phyloP scores from a whole-genome alignment of 92 coral and sea anemone species.

The Zoanthus gigantus region DNA sequence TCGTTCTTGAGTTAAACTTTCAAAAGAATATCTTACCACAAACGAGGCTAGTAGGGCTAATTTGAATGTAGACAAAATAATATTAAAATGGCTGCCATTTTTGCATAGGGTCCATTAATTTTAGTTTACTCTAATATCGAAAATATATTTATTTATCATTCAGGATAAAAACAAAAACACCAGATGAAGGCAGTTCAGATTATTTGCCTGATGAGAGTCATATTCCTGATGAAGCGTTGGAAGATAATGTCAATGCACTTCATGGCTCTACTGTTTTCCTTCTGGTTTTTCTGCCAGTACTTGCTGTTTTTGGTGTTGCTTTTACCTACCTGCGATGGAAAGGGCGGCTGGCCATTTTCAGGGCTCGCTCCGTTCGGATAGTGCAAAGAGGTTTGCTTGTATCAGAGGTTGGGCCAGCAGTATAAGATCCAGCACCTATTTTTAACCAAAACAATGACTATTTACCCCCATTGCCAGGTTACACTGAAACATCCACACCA shows the following conservation, averaged over 20 bases:
- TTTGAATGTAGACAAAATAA: no score
- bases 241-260: neutral
- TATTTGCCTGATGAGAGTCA: neutral
- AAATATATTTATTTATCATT: neutral
- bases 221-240: neutral
- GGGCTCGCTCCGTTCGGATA: neutral
- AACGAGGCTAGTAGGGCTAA: no score
- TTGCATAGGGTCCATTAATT: no score
- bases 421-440: conserved; percentile 27
- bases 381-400: conserved; percentile 4
- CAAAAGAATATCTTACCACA: no score
- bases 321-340: conserved; percentile 31
- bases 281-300: conserved; percentile 39
- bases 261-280: conserved; percentile 23
- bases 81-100: no score
- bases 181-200: neutral
- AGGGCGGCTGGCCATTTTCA: conserved; percentile 15
- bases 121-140: no score
- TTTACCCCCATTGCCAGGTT: conserved; percentile 34
- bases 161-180: neutral
- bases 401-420: conserved; percentile 27
- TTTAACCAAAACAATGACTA: neutral
- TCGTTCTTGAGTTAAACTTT: no score
- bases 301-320: conserved; percentile 22
- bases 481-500: conserved; percentile 17